Conservation (phyloP, 2,113 vertebrate genomes). For the Rhineura floridana region DNA sequence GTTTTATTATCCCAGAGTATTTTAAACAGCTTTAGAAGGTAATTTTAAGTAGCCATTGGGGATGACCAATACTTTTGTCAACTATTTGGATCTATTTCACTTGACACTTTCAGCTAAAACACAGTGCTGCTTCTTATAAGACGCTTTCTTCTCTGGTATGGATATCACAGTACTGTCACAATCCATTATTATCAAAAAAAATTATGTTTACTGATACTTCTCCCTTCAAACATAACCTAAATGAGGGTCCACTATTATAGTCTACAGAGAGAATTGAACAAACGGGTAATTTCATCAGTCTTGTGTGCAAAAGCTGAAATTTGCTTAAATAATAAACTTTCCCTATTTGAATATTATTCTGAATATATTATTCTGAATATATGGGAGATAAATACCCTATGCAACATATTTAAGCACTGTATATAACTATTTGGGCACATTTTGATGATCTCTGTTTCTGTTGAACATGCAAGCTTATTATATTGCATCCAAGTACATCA, state of each 20-base stretch:
- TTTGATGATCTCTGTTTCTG: not conserved
- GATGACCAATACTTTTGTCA: slow-evolving; percentile 17
- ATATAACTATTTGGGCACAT: not conserved
- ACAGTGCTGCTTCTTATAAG: not conserved
- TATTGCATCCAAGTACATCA: not conserved
- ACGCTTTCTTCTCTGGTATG: not conserved
- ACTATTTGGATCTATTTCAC: slow-evolving; percentile 37
- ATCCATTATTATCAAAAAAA: no score
- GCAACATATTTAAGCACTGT: not conserved
- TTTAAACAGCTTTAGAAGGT: slow-evolving; percentile 11
- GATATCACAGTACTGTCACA: not conserved
- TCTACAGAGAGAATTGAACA: not conserved
- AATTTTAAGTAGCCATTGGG: not conserved
- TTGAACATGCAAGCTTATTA: not conserved
- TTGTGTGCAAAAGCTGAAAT: not conserved
- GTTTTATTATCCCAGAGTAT: slow-evolving; percentile 14
- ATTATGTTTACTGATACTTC: not conserved
- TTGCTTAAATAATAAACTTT: not conserved
- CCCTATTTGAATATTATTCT: no score
- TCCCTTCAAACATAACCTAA: not conserved
- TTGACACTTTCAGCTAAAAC: not conserved
- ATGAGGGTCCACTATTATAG: not conserved
- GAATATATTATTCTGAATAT: not conserved
- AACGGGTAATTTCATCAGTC: not conserved
- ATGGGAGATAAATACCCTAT: not conserved